Percentiles rank a stretch among this genome's conserved stretches.
phyloP scores from a whole-genome alignment of 2,888 invertebrate species.

The Alviniconcha strummeri region DNA sequence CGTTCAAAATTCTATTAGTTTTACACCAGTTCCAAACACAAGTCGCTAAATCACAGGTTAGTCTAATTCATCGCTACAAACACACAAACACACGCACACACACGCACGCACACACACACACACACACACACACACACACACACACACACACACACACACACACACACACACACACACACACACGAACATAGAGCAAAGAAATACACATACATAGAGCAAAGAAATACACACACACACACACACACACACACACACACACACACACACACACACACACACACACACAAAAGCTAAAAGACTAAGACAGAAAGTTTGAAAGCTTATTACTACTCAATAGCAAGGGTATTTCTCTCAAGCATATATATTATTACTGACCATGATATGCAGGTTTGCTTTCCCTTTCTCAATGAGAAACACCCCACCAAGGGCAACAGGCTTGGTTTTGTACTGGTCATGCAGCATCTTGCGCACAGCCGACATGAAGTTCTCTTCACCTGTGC shows the following conservation, averaged over 20 bases:
- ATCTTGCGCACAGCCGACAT: slow-evolving; percentile 71
- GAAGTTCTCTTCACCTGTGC: slow-evolving; percentile 73
- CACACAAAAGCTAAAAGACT: neutral
- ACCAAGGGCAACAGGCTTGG: slow-evolving; percentile 87
- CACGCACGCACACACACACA: neutral
- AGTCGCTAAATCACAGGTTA: too few relatives aligned
- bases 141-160: neutral
- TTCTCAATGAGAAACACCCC: slow-evolving; percentile 89
- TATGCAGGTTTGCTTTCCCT: slow-evolving; percentile 91
- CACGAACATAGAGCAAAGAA: neutral
- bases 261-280: neutral
- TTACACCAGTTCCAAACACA: too few relatives aligned
- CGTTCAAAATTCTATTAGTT: too few relatives aligned
- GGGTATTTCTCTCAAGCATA: neutral
- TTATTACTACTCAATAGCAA: neutral
- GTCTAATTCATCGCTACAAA: neutral
- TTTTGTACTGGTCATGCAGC: slow-evolving; percentile 80
- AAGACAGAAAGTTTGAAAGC: neutral
- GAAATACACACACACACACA: neutral
- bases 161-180: neutral
- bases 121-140: neutral
- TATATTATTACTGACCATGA: slow-evolving; percentile 80
- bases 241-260: neutral
- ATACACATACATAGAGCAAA: neutral
- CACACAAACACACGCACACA: neutral